Percentiles rank a stretch among this genome's conserved stretches.
These are phyloP conservation scores for Epistrophe grossulariae DNA, from an alignment of 2,888 invertebrate species.

Conservation along the genomic window DNA sequence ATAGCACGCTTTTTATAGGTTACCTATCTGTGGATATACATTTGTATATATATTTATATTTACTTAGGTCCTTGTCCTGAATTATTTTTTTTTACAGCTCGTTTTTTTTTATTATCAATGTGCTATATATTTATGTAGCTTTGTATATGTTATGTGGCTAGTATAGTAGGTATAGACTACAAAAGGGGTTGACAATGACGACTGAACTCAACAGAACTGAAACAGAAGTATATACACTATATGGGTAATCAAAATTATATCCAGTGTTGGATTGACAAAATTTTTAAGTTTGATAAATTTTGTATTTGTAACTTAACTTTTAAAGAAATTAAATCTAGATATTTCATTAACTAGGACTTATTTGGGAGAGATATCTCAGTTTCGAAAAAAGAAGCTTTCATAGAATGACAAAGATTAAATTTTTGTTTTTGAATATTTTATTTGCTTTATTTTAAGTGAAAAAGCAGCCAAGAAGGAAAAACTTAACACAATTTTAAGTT, in stretches of 20 bases:
- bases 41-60: slow-evolving; percentile 53
- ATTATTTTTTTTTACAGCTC: slow-evolving; percentile 31
- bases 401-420: no score
- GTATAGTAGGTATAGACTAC: background rate
- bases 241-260: background rate
- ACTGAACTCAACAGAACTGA: slow-evolving; percentile 36
- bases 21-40: slow-evolving; percentile 31
- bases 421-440: no score
- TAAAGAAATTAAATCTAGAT: no score
- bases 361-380: no score
- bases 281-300: no score
- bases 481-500: no score
- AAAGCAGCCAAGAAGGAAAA: no score
- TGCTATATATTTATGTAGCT: slow-evolving; percentile 5
- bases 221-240: slow-evolving; percentile 7
- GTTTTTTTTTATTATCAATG: slow-evolving; percentile 43
- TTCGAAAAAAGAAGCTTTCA: no score
- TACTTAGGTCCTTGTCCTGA: slow-evolving; percentile 61
- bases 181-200: slow-evolving; percentile 41
- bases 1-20: background rate
- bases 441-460: no score
- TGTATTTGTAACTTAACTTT: no score
- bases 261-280: background rate
- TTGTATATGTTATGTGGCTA: no score
- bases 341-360: no score